These are phyloP conservation scores for Apamea epomidion DNA, from an alignment of 2,888 invertebrate species.

Conservation along the genomic window DNA sequence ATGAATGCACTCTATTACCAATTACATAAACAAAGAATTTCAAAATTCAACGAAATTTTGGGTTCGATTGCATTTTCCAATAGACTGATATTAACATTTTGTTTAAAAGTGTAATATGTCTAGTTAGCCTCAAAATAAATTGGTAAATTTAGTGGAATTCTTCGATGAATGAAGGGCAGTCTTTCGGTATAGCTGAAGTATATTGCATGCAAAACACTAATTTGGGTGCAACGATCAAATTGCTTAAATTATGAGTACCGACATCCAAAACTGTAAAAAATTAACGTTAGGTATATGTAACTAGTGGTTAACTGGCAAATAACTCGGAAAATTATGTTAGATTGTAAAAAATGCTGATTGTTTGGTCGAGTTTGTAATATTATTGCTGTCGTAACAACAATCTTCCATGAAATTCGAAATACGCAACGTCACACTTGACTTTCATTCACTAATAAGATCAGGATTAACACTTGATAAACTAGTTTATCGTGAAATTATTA, in stretches of 20 bases:
- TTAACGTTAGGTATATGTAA: too few relatives aligned
- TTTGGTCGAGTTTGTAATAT: neutral
- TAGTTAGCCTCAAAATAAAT: neutral
- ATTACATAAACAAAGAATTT: neutral
- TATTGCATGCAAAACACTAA: neutral
- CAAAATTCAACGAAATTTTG: neutral
- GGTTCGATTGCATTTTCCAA: neutral
- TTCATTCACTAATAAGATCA: neutral
- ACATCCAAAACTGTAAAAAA: neutral
- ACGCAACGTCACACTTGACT: slow-evolving; percentile 7
- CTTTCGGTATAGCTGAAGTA: neutral
- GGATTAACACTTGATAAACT: slow-evolving; percentile 5
- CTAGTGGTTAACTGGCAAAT: neutral
- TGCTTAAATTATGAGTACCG: too few relatives aligned
- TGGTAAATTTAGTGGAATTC: neutral
- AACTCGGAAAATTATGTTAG: neutral
- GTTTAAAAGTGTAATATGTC: neutral
- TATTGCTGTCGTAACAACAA: neutral
- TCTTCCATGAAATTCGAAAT: neutral
- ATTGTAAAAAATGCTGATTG: neutral
- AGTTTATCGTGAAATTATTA: neutral
- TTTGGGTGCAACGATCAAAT: too few relatives aligned
- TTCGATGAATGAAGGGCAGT: neutral
- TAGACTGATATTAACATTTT: neutral
- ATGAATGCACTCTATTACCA: neutral